Evolutionary conservation across 2,888 invertebrate species (phyloP), one percentile per base, ranked within the genome.

Genomic region (Perdita meconis): DNA sequence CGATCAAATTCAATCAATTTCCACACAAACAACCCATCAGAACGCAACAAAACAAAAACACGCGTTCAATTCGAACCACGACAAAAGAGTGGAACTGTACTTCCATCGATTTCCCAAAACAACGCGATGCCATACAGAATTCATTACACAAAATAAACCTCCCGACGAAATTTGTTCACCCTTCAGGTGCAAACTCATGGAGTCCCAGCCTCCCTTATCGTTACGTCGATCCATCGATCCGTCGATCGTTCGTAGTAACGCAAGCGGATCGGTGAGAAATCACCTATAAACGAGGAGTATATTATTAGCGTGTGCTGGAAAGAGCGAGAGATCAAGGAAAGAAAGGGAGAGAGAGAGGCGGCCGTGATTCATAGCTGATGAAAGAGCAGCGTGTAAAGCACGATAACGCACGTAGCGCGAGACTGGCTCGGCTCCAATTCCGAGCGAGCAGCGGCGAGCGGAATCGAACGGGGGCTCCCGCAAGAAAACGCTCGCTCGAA

Each of bases 341-440:
- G 55, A 40, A n/a, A 10, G 19, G 13, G 0, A 36, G 6, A n/a
- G 6, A n/a, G 42, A 26, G 26, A 19, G 36, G 42, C 12, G 38
- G 26, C 51, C 26, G 67, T 81, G 78, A 81, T 78, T 81, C 81
- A 78, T 81, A 61, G 56, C 22, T 22, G 78, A 78, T 64, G 74
- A 81, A 78, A 65, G 81, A 78, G 68, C 67, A 65, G 65, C 69
- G 75, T 76, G 74, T 83, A 78, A 77, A 81, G 74, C 60, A 61
- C 59, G 63, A 72, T 57, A 73, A 68, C 66, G 70, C 77, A 65
- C 67, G 70, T 74, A 70, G 50, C 19, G 42, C 60, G 24, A 19
- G 53, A 57, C 68, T 84, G 84, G 86, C 86, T n/a, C 16, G 22
- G 24, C 22, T 85, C 84, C 84, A 84, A 77, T 81, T 77, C 51